Evolutionary conservation across 2,113 vertebrate genomes (phyloP), one percentile per base, ranked within the genome.

Genomic region (Callocephalon fimbriatum): DNA sequence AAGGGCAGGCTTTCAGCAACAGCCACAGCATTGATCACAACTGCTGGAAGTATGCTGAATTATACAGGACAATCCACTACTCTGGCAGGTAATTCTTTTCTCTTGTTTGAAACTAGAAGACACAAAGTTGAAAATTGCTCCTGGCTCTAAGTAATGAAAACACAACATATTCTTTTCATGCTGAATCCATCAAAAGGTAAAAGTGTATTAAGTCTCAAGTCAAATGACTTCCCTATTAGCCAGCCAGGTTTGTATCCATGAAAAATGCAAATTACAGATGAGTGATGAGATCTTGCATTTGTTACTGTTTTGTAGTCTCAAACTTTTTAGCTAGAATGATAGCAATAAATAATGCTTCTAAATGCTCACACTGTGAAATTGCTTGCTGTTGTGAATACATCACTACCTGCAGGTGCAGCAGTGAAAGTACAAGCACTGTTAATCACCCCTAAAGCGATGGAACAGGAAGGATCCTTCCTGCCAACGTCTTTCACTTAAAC

Each of bases 181-280:
- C 32, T 80, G 94, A 92, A 92, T 86, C 38, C 45, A 73, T 94
- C 86, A 86, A 65, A 97, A 83, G n/a, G 73, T 67, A 83, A 79
- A 94, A 90, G 86, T 88, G 21, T 93, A 91, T 94, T 94, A 93
- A 92, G 37, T 67, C 93, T 75, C 91, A 93, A 88, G 83, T 71
- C 25, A 95, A 91, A 95, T 13, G 47, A 58, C 38, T 94, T 92
- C 71, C 42, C 50, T 90, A 72, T 93, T 95, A 94, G 88, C 51
- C 89, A 93, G 42, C 40, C 65, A 87, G 75, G 63, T 94, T 70
- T 93, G 58, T 75, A 80, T 80, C 63, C 73, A 72, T 93, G 76
- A 91, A 84, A 89, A 95, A 94, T 91, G 74, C 58, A 97, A 94
- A 94, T 94, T 92, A 87, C 51, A 86, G 45, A 84, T 95, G 79